Percentiles rank a stretch among this genome's conserved stretches.
Conservation (phyloP, 2,113 vertebrate genomes). For the Carassius gibelio region DNA sequence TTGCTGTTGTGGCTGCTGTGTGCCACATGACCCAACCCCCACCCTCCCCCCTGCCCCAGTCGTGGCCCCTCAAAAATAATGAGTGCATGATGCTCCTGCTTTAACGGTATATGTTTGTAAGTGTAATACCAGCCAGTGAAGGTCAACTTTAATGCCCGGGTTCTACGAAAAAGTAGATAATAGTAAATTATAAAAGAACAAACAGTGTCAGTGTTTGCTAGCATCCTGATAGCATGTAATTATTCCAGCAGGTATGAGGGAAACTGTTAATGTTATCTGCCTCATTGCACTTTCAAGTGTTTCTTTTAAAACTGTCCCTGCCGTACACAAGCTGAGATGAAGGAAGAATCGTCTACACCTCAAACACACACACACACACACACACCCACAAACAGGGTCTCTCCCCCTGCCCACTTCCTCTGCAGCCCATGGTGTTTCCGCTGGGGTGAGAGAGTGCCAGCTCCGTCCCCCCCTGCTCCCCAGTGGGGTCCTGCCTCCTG, state of each 20-base stretch:
- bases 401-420: conserved; percentile 62
- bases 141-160: not conserved
- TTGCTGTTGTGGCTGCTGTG: too few species aligned
- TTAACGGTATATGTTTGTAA: not conserved
- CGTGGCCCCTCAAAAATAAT: too few species aligned
- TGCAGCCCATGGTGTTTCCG: conserved; percentile 82
- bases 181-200: conserved; percentile 32
- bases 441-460: conserved; percentile 81
- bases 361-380: not conserved
- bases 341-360: conserved; percentile 41
- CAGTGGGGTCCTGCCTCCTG: conserved; percentile 83
- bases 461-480: conserved; percentile 78
- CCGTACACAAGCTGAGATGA: conserved; percentile 38
- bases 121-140: not conserved
- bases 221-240: conserved; percentile 31
- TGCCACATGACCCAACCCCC: too few species aligned
- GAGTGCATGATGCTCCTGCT: not conserved
- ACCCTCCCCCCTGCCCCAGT: too few species aligned
- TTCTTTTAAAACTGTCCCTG: conserved; percentile 33
- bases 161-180: not conserved
- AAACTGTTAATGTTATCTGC: conserved; percentile 37
- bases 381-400: conserved; percentile 26
- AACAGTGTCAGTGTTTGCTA: conserved; percentile 24
- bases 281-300: conserved; percentile 40
- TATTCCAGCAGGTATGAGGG: conserved; percentile 34